Conservation (phyloP, 1,140 invertebrate species). For the Zaprionus camerounensis region DNA sequence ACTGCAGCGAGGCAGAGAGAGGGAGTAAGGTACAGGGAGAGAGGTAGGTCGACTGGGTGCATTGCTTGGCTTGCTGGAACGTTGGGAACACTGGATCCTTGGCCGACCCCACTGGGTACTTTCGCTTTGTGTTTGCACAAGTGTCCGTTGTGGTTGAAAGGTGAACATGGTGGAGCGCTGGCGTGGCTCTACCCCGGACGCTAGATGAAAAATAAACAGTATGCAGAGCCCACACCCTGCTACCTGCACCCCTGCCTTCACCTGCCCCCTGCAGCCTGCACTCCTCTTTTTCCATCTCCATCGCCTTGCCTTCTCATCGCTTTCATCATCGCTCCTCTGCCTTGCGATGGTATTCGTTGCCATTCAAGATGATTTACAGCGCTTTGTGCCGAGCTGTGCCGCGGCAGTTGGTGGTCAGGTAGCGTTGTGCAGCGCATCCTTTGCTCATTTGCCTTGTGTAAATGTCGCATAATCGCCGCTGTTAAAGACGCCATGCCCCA, state of each 20-base stretch:
- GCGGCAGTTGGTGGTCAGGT: constrained; percentile 7
- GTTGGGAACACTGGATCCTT: background rate
- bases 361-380: constrained; percentile 73
- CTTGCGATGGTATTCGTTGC: constrained; percentile 40
- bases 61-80: background rate
- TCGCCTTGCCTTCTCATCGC: background rate
- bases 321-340: constrained; percentile 6
- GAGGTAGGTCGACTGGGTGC: background rate
- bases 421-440: constrained; percentile 25
- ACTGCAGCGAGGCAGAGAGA: constrained; percentile 4
- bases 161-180: constrained; percentile 55
- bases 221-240: constrained; percentile 54
- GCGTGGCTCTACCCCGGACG: constrained; percentile 49
- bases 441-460: constrained; percentile 63
- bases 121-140: constrained; percentile 72
- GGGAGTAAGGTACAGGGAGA: background rate
- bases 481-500: constrained; percentile 54
- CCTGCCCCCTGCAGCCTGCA: too few relatives aligned
- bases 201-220: constrained; percentile 81
- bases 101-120: background rate
- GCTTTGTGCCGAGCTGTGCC: constrained; percentile 40
- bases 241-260: too few relatives aligned
- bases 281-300: background rate
- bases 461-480: constrained; percentile 74
- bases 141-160: constrained; percentile 79